A percentile compares a stretch with the other conserved stretches of the same genome.
These are phyloP conservation scores for Orchesella cincta DNA, from an alignment of 1,140 invertebrate species.

Conservation along the genomic window DNA sequence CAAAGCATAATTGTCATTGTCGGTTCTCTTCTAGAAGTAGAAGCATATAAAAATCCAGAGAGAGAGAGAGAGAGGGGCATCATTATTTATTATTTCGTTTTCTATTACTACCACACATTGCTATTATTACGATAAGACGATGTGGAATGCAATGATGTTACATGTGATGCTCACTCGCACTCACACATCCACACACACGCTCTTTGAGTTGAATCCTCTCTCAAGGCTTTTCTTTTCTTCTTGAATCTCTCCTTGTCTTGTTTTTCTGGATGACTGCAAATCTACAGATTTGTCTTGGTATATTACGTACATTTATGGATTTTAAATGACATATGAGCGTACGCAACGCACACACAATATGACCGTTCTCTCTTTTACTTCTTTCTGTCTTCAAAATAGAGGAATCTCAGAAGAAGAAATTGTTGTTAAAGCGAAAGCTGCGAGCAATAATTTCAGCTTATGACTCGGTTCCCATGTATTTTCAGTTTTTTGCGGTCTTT, in stretches of 20 bases:
- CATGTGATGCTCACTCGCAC: neutral
- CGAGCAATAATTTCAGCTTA: neutral
- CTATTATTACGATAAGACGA: neutral
- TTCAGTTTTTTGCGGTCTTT: conserved; percentile 2
- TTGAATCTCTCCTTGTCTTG: too few relatives aligned
- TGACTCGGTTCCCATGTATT: neutral
- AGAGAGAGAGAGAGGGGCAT: too few relatives aligned
- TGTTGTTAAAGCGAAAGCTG: neutral
- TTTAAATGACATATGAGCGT: neutral
- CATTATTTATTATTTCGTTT: neutral
- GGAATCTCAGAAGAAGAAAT: too few relatives aligned
- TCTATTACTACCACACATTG: neutral
- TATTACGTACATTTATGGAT: neutral
- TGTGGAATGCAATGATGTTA: neutral
- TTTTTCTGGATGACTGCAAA: neutral
- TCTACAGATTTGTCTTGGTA: neutral
- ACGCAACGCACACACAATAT: neutral
- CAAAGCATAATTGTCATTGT: neutral
- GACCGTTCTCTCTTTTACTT: neutral
- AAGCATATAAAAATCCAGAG: neutral
- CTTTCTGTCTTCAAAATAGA: neutral
- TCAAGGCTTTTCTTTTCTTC: neutral
- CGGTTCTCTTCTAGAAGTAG: neutral
- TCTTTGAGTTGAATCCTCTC: neutral
- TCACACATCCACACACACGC: neutral